Evolutionary conservation across 1,140 invertebrate genomes (phyloP).

Genomic region (Brachionus paranguensis): DNA sequence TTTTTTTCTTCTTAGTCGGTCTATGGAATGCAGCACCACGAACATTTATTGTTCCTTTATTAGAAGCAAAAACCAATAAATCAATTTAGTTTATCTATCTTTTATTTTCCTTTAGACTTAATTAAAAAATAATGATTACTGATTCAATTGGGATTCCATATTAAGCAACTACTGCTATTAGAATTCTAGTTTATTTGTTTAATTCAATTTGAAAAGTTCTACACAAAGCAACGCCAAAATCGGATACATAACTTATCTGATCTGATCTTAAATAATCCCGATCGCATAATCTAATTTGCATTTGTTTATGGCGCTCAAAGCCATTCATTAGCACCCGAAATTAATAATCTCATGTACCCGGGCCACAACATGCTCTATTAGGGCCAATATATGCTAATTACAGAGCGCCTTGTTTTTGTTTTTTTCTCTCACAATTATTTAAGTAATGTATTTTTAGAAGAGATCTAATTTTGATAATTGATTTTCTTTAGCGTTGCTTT

Average conservation of each 20-base stretch:
- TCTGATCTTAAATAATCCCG: background rate
- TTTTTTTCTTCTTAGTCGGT: background rate
- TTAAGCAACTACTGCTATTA: background rate
- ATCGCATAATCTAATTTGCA: background rate
- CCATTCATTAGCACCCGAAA: background rate
- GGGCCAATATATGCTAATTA: background rate
- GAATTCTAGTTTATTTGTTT: background rate
- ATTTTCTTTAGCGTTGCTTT: background rate
- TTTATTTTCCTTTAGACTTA: background rate
- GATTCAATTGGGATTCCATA: background rate
- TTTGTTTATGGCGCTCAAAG: background rate
- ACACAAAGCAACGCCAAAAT: background rate
- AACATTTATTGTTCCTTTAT: background rate
- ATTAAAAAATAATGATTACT: conserved; percentile 3
- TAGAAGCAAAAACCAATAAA: background rate
- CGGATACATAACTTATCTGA: background rate
- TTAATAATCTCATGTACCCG: background rate
- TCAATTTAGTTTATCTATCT: background rate
- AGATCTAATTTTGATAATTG: background rate
- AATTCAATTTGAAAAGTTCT: conserved; percentile 1
- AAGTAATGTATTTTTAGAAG: background rate
- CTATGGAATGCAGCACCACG: background rate
- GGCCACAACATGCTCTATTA: background rate
- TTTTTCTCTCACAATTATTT: background rate
- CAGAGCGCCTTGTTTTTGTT: background rate